These are phyloP conservation scores for Ondatra zibethicus DNA, from an alignment of 2,113 vertebrate species.

Conservation along the genomic window DNA sequence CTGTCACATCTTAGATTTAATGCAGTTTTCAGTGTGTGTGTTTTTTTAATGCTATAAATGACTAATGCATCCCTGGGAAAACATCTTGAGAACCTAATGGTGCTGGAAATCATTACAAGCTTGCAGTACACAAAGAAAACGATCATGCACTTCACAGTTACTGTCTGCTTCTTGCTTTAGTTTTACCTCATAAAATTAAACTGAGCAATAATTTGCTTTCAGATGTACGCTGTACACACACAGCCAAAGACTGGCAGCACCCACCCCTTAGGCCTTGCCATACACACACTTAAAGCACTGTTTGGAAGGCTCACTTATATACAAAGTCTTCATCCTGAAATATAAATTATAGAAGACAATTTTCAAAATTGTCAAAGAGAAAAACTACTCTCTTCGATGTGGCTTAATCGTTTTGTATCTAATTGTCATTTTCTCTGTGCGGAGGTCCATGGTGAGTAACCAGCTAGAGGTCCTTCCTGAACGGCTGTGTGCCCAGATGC, in stretches of 20 bases:
- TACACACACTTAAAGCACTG: not conserved
- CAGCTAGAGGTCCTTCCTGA: conserved; percentile 87
- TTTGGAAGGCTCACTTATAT: conserved; percentile 1
- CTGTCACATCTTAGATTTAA: conserved; percentile 34
- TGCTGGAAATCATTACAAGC: not conserved
- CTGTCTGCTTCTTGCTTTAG: not conserved
- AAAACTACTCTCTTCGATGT: not conserved
- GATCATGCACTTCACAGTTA: conserved; percentile 22
- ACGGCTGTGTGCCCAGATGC: conserved; percentile 88
- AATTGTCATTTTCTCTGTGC: conserved; percentile 71
- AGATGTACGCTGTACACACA: not conserved
- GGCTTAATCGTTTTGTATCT: conserved; percentile 56
- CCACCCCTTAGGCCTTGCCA: not conserved
- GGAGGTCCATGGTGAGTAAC: conserved; percentile 90
- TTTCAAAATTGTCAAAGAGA: not conserved
- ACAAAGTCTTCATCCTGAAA: not conserved
- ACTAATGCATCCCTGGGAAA: conserved; percentile 13
- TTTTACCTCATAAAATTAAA: conserved; percentile 49
- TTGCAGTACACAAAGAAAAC: conserved; percentile 25
- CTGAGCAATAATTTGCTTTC: not conserved
- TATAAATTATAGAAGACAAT: not conserved
- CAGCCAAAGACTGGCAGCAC: not conserved
- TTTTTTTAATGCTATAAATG: conserved; percentile 19
- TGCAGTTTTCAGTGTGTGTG: not conserved
- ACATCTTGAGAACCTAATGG: not conserved